Evolutionary conservation across 1,140 invertebrate species (phyloP).

Genomic region (Meteorus sp.): DNA sequence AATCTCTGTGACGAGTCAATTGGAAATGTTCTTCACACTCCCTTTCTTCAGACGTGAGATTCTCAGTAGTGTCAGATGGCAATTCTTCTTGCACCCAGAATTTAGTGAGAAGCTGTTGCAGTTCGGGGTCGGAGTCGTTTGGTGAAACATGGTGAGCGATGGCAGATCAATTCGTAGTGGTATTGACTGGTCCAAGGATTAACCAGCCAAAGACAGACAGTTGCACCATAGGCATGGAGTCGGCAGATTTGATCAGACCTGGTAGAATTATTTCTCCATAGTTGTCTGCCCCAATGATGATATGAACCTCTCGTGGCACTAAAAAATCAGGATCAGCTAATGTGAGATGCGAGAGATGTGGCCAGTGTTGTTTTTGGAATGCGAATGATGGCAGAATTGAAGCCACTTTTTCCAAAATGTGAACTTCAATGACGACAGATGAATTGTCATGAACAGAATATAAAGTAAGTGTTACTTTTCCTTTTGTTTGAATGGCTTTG

Average conservation of each 20-base stretch:
- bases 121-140: background rate
- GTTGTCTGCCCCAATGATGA: conserved; percentile 27
- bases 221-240: conserved; percentile 32
- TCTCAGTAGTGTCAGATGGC: conserved; percentile 3
- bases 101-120: background rate
- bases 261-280: conserved; percentile 20
- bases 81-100: conserved; percentile 44
- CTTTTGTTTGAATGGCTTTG: too few species aligned
- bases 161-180: background rate
- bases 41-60: conserved; percentile 31
- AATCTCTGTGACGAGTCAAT: conserved; percentile 21
- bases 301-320: background rate
- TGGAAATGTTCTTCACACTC: conserved; percentile 35
- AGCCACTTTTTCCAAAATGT: too few species aligned
- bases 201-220: conserved; percentile 40
- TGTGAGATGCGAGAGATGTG: background rate
- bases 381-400: too few species aligned
- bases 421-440: too few species aligned
- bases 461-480: too few species aligned
- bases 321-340: conserved; percentile 26
- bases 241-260: background rate
- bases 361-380: too few species aligned
- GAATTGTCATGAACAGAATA: too few species aligned
- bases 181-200: conserved; percentile 35
- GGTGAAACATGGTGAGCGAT: background rate